A percentile compares a stretch with the other conserved stretches of the same genome.
Evolutionary conservation across 2,797 vertebrate genomes (phyloP).

Genomic region (Staurois parvus): DNA sequence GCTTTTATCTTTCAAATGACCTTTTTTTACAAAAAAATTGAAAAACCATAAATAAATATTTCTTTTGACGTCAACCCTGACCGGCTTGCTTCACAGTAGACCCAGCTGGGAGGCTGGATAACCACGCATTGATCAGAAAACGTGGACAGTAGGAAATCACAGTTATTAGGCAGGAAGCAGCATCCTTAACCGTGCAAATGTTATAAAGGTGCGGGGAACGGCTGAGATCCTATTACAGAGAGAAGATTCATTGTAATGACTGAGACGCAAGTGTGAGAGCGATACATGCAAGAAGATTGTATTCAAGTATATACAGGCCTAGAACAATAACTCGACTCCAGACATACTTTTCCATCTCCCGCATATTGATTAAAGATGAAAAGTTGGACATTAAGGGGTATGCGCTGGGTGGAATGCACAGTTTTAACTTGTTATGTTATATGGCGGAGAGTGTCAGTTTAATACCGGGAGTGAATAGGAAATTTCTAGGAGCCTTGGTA

Average conservation of each 20-base stretch:
- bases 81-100: constrained; percentile 13
- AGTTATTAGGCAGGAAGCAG: constrained; percentile 46
- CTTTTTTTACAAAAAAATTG: background rate
- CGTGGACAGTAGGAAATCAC: constrained; percentile 46
- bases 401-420: too few species aligned
- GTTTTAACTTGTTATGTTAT: too few species aligned
- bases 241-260: constrained; percentile 10
- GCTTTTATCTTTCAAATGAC: background rate
- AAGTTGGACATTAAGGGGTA: too few species aligned
- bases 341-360: too few species aligned
- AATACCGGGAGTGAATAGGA: too few species aligned
- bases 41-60: constrained; percentile 66
- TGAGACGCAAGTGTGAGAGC: background rate
- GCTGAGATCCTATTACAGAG: constrained; percentile 10
- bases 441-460: too few species aligned
- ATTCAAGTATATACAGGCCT: constrained; percentile 8
- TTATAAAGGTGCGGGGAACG: background rate
- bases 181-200: constrained; percentile 2
- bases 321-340: background rate
- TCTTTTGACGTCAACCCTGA: constrained; percentile 29
- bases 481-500: too few species aligned
- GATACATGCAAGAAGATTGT: constrained; percentile 7
- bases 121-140: constrained; percentile 18
- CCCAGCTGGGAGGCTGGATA: constrained; percentile 1
- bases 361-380: too few species aligned